A percentile compares a stretch with the other conserved stretches of the same genome.
Conservation (phyloP, 1,140 invertebrate genomes). For the Fopius arisanus region DNA sequence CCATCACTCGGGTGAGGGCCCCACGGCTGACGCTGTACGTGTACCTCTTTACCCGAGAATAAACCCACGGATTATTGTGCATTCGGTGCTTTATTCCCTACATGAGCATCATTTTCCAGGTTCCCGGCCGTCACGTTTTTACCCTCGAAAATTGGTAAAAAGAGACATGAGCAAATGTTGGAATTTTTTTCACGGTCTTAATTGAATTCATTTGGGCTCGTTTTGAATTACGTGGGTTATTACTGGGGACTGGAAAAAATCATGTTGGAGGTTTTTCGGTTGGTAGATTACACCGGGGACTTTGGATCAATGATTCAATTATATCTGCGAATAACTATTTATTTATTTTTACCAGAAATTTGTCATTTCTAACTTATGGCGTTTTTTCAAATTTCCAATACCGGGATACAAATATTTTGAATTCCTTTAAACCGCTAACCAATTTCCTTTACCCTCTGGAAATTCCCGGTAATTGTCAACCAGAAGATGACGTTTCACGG, state of each 20-base stretch:
- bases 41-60: constrained; percentile 54
- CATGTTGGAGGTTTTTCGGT: no score
- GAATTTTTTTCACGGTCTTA: neutral
- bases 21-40: constrained; percentile 47
- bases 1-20: neutral
- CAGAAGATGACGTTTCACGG: neutral
- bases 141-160: constrained; percentile 8
- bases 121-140: neutral
- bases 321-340: no score
- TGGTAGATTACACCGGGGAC: no score
- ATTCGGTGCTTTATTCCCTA: constrained; percentile 17
- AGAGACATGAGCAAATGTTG: neutral
- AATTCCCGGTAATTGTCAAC: neutral
- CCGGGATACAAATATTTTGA: no score
- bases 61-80: constrained; percentile 30
- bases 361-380: no score
- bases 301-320: no score
- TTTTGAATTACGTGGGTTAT: neutral
- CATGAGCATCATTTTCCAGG: constrained; percentile 11
- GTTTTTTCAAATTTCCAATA: no score
- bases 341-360: no score
- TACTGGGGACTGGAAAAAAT: no score
- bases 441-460: neutral
- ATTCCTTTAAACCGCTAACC: neutral
- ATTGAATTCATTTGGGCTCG: neutral